Evolutionary conservation across 1,140 invertebrate species (phyloP).

Genomic region (Trypoxylus dichotomus): DNA sequence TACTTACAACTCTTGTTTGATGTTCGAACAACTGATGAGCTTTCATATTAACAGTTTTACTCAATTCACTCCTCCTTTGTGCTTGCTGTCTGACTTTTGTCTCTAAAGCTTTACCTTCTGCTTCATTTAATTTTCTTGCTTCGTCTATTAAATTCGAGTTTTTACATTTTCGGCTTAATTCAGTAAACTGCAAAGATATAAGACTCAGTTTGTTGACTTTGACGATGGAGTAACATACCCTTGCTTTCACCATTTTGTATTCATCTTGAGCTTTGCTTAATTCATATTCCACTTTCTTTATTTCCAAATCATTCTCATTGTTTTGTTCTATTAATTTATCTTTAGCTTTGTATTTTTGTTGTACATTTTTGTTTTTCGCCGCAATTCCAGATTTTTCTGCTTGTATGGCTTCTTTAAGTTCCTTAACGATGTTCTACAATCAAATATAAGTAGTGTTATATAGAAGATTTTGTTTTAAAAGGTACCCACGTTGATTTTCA

Average conservation of each 20-base stretch:
- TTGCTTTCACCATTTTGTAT: slow-evolving; percentile 50
- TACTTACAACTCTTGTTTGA: slow-evolving; percentile 77
- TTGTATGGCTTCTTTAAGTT: slow-evolving; percentile 67
- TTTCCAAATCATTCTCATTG: slow-evolving; percentile 70
- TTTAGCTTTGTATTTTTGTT: slow-evolving; percentile 62
- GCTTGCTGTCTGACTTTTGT: slow-evolving; percentile 63
- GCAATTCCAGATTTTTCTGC: slow-evolving; percentile 74
- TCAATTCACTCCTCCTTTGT: slow-evolving; percentile 72
- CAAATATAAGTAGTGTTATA: background rate
- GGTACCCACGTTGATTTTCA: slow-evolving; percentile 47
- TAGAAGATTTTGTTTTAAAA: background rate
- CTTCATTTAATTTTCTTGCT: slow-evolving; percentile 41
- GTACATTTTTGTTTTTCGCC: slow-evolving; percentile 76
- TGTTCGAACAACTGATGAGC: slow-evolving; percentile 84
- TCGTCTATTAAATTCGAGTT: slow-evolving; percentile 30
- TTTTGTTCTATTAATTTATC: slow-evolving; percentile 69
- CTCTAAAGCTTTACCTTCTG: slow-evolving; percentile 54
- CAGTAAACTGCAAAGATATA: slow-evolving; percentile 36
- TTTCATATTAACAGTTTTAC: slow-evolving; percentile 78
- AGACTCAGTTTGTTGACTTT: background rate
- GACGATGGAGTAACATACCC: slow-evolving; percentile 45
- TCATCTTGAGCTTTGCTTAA: slow-evolving; percentile 63
- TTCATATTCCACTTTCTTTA: slow-evolving; percentile 79
- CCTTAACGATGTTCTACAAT: slow-evolving; percentile 53
- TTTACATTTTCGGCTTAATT: slow-evolving; percentile 42